phyloP scores from a whole-genome alignment of 2,113 vertebrate genomes.

The Apteryx mantelli region DNA sequence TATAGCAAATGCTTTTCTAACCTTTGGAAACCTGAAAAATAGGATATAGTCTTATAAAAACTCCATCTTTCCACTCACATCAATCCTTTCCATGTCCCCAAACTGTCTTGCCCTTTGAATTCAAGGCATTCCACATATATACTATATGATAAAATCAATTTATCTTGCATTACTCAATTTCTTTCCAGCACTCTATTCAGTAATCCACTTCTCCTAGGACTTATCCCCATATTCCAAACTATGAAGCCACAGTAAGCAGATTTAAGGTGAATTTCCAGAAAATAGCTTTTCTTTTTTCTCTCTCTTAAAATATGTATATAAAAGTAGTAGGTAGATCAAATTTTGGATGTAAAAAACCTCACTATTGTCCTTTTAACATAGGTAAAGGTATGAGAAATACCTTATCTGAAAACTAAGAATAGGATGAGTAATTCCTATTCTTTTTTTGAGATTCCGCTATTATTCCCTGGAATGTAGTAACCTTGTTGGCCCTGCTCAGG shows the following conservation, averaged over 20 bases:
- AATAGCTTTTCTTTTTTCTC: background rate
- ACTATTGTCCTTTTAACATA: constrained; percentile 36
- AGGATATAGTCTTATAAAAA: background rate
- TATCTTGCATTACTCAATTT: background rate
- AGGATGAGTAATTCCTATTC: background rate
- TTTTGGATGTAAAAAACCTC: background rate
- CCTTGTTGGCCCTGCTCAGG: constrained; percentile 21
- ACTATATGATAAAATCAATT: background rate
- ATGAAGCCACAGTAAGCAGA: background rate
- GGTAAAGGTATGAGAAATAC: constrained; percentile 36
- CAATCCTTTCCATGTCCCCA: background rate
- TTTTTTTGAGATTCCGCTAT: constrained; percentile 62
- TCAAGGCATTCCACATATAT: background rate
- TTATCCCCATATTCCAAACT: background rate
- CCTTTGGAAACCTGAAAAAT: background rate
- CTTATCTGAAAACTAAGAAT: constrained; percentile 20
- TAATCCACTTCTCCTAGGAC: background rate
- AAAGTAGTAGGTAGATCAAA: background rate
- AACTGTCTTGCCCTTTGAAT: background rate
- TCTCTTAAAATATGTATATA: background rate
- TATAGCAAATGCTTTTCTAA: background rate
- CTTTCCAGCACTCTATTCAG: background rate
- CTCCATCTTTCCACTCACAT: background rate
- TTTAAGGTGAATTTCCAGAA: background rate
- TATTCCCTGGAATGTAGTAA: constrained; percentile 52